Conservation (phyloP, 2,113 vertebrate genomes). For the Lampris megalopsis region DNA sequence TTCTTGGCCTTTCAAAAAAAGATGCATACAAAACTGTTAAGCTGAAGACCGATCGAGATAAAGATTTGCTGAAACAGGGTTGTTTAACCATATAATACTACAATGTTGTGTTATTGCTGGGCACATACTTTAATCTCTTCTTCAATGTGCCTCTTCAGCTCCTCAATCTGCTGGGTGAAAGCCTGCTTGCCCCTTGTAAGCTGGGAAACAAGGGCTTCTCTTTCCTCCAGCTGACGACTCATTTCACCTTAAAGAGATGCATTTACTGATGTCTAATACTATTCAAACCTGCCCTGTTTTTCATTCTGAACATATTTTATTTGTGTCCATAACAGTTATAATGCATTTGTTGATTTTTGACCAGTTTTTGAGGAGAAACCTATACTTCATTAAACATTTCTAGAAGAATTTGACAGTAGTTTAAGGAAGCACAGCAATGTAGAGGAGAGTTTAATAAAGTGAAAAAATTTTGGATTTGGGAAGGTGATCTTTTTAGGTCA, state of each 20-base stretch:
- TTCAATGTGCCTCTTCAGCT: constrained; percentile 87
- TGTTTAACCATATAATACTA: neutral
- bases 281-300: neutral
- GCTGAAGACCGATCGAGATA: neutral
- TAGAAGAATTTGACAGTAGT: too few relatives aligned
- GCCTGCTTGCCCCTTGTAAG: constrained; percentile 86
- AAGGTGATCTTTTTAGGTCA: too few relatives aligned
- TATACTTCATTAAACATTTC: too few relatives aligned
- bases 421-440: too few relatives aligned
- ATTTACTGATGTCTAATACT: neutral
- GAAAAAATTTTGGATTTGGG: too few relatives aligned
- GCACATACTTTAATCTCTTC: constrained; percentile 82
- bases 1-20: constrained; percentile 85
- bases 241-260: constrained; percentile 80
- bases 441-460: too few relatives aligned
- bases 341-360: too few relatives aligned
- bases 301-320: neutral
- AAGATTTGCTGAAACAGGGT: neutral
- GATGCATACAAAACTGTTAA: neutral
- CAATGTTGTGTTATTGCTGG: neutral
- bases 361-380: too few relatives aligned
- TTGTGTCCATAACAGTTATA: too few relatives aligned
- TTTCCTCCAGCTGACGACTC: constrained; percentile 85
- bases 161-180: constrained; percentile 87
- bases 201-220: constrained; percentile 86